A percentile compares a stretch with the other conserved stretches of the same genome.
Evolutionary conservation across 2,797 vertebrate genomes (phyloP).

Genomic region (Mycteria americana): DNA sequence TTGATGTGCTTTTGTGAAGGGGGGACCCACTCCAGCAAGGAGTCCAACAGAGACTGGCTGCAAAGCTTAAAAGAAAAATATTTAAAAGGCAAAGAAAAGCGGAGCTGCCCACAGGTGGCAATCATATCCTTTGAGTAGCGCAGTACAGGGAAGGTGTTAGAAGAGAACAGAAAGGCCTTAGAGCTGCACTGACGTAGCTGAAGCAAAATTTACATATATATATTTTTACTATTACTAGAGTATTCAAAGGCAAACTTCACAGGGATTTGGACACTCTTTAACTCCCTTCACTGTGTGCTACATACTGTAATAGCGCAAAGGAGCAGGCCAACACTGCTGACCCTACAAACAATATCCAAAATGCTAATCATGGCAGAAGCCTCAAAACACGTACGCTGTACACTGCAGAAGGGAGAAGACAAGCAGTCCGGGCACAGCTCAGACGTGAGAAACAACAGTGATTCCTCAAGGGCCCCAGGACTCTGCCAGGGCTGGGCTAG

Average conservation of each 20-base stretch:
- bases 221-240: neutral
- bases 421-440: neutral
- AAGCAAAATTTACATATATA: neutral
- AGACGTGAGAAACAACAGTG: neutral
- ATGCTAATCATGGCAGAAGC: neutral
- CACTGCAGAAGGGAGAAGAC: neutral
- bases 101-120: neutral
- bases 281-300: neutral
- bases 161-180: neutral
- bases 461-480: neutral
- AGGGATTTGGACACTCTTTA: neutral
- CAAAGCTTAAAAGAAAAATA: neutral
- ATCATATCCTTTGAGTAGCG: neutral
- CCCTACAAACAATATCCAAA: neutral
- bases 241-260: neutral
- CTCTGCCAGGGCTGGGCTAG: neutral
- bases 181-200: neutral
- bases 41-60: neutral
- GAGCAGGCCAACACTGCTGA: neutral
- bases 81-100: conserved; percentile 4
- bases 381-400: neutral
- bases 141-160: neutral
- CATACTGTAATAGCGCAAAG: neutral
- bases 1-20: neutral
- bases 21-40: neutral